Evolutionary conservation across 2,797 vertebrate genomes (phyloP), one percentile per base, ranked within the genome.

Genomic region (Rhodeus uyekii): DNA sequence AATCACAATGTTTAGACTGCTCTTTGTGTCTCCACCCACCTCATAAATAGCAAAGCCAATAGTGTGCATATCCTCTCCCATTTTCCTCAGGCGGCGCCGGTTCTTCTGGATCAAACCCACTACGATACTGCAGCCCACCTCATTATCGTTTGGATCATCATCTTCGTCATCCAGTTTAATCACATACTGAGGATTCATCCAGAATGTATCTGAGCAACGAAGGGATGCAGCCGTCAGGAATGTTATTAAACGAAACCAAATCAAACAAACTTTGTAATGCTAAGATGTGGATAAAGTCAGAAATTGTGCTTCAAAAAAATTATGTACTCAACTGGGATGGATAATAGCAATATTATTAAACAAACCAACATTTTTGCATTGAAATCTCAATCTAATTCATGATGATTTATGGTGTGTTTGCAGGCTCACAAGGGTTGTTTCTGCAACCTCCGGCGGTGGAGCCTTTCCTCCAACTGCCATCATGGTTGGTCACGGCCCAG

Each of bases 41-140:
- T 87, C 82, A 42, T 88, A 88, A 67, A 88, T 82, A 0, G 95
- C 93, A 3, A 92, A 97, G n/a, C 96, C 95, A 0, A 97, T 93
- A 3, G 94, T 97, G 72, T 96, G 93, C 92, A 96, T 91, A 85
- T 89, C 94, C 87, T 96, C 94, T 3, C 96, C 96, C 0, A 92
- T 84, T 79, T 92, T 96, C 13, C 92, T 93, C 61, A 93, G 87
- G 7, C 87, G 89, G 12, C 96, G 90, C 24, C 92, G 90, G 86
- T 96, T 96, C 92, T 98, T 98, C 94, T 98, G 97, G 91, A 97
- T 96, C 83, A 97, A 90, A 19, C 95, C 96, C 22, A 96, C 87
- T 73, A 97, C 89, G 0, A 96, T 83, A 1, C 93, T 96, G 78
- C 96, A 97, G 88, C 94, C 91, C 0, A 88, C 87, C 29, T 96